Percentiles rank a stretch among this genome's conserved stretches.
phyloP scores from a whole-genome alignment of 2,888 invertebrate species.

The Melieria picta region DNA sequence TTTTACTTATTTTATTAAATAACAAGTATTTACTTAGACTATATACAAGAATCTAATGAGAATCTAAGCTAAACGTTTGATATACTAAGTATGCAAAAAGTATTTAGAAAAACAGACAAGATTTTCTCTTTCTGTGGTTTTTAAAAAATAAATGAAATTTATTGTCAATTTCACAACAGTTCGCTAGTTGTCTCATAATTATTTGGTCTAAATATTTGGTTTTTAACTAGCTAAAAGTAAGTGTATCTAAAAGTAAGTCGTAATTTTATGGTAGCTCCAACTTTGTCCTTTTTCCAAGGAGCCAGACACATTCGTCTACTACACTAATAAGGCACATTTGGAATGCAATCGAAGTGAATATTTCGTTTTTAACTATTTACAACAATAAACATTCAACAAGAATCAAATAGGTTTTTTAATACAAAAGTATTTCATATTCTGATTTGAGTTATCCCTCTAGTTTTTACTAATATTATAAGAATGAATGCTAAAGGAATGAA shows the following conservation, averaged over 20 bases:
- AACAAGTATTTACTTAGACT: conserved; percentile 8
- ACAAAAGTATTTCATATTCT: too few relatives aligned
- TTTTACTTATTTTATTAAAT: background rate
- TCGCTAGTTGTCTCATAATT: conserved; percentile 18
- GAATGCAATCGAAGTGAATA: conserved; percentile 52
- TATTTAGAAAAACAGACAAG: too few relatives aligned
- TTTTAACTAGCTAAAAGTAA: background rate
- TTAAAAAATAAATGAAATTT: conserved; percentile 32
- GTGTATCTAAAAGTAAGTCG: too few relatives aligned
- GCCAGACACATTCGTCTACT: background rate
- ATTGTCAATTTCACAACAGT: conserved; percentile 59
- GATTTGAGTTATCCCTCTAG: too few relatives aligned
- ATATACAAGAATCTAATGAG: too few relatives aligned
- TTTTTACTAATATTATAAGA: too few relatives aligned
- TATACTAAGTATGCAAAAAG: too few relatives aligned
- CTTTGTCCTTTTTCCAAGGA: background rate
- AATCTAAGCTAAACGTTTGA: too few relatives aligned
- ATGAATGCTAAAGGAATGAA: too few relatives aligned
- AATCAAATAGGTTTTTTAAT: too few relatives aligned
- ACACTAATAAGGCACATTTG: conserved; percentile 59
- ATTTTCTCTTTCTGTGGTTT: background rate
- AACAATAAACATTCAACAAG: too few relatives aligned
- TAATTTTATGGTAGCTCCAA: background rate
- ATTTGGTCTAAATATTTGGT: background rate
- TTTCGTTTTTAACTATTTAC: background rate